These are phyloP conservation scores for Trogon melanurus DNA, from an alignment of 2,113 vertebrate species.

Conservation along the genomic window DNA sequence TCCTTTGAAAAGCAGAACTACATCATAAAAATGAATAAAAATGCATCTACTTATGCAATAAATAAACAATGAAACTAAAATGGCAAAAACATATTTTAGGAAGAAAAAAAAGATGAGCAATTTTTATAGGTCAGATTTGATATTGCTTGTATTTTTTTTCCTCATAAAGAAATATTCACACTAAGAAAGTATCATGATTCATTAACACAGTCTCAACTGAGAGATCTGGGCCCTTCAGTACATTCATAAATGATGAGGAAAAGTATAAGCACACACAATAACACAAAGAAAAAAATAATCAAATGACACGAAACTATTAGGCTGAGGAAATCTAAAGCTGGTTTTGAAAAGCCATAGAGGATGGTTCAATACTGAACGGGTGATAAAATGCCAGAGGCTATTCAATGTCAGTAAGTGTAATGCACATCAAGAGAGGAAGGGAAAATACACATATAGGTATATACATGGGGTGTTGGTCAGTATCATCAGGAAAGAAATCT, in stretches of 20 bases:
- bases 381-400: conserved; percentile 33
- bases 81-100: neutral
- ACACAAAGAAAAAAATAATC: neutral
- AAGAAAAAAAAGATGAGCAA: neutral
- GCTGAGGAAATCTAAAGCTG: conserved; percentile 6
- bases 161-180: neutral
- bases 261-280: neutral
- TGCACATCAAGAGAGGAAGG: neutral
- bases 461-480: neutral
- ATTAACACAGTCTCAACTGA: neutral
- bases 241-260: neutral
- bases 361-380: conserved; percentile 5
- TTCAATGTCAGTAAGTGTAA: neutral
- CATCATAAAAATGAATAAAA: neutral
- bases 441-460: neutral
- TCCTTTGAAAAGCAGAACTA: neutral
- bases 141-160: neutral
- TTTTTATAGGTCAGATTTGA: neutral
- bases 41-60: neutral
- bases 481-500: neutral
- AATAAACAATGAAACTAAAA: neutral
- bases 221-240: neutral
- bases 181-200: neutral
- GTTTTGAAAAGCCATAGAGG: neutral
- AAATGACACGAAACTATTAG: neutral